Evolutionary conservation across 2,888 invertebrate species (phyloP).

Genomic region (Catocala sponsa): DNA sequence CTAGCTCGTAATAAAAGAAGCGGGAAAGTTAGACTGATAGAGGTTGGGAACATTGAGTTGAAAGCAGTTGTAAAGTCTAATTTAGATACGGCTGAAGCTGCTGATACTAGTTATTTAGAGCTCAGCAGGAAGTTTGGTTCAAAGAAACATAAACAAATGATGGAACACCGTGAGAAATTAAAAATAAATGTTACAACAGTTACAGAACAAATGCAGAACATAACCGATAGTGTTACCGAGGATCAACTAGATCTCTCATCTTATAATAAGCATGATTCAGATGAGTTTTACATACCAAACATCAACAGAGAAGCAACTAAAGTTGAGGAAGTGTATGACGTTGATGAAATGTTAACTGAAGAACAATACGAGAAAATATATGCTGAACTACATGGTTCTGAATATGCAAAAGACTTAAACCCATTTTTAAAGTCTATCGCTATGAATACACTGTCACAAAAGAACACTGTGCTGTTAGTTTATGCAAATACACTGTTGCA

Average conservation of each 20-base stretch:
- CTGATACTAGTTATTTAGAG: constrained; percentile 71
- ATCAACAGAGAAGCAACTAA: constrained; percentile 81
- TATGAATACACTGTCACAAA: constrained; percentile 48
- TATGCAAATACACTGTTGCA: constrained; percentile 70
- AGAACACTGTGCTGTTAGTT: constrained; percentile 63
- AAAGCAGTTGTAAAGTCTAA: constrained; percentile 63
- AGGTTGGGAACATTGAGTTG: constrained; percentile 64
- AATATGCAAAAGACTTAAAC: constrained; percentile 57
- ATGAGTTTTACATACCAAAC: constrained; percentile 81
- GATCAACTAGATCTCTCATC: constrained; percentile 72
- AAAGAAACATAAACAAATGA: constrained; percentile 87
- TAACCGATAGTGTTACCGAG: constrained; percentile 72
- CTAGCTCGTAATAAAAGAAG: constrained; percentile 69
- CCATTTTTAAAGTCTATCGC: constrained; percentile 61
- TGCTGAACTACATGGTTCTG: constrained; percentile 65
- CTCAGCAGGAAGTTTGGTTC: constrained; percentile 90
- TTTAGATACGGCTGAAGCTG: constrained; percentile 45
- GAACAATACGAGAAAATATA: constrained; percentile 72
- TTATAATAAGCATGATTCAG: constrained; percentile 68
- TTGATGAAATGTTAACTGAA: constrained; percentile 75
- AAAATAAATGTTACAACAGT: constrained; percentile 88
- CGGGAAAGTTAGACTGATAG: constrained; percentile 75
- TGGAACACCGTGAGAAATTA: constrained; percentile 89
- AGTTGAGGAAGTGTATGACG: constrained; percentile 80
- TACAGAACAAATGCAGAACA: constrained; percentile 87